phyloP scores from a whole-genome alignment of 2,888 invertebrate genomes.

The Abscondita cerata region DNA sequence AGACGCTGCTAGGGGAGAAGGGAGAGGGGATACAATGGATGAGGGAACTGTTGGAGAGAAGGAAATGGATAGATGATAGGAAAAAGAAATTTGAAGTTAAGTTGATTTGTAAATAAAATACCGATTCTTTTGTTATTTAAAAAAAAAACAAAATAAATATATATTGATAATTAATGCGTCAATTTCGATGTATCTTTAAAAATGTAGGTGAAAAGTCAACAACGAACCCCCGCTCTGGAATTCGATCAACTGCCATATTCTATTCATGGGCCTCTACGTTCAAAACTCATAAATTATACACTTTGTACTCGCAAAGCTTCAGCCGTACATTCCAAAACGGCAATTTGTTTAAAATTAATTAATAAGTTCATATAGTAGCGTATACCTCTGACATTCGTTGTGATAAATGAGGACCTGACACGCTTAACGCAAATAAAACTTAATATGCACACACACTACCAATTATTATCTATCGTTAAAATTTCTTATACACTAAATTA shows the following conservation, averaged over 20 bases:
- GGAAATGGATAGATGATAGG: too few relatives aligned
- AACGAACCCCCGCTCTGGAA: slow-evolving; percentile 39
- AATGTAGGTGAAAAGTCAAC: slow-evolving; percentile 29
- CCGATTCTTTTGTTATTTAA: too few relatives aligned
- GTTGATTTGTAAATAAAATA: too few relatives aligned
- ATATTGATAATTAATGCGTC: background rate
- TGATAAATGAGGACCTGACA: slow-evolving; percentile 50
- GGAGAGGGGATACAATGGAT: too few relatives aligned
- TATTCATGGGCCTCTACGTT: slow-evolving; percentile 42
- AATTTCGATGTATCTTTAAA: slow-evolving; percentile 38
- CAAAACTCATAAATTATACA: slow-evolving; percentile 50
- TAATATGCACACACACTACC: slow-evolving; percentile 42
- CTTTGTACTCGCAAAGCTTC: slow-evolving; percentile 46
- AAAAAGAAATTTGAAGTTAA: too few relatives aligned
- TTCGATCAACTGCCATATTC: slow-evolving; percentile 45
- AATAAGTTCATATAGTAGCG: slow-evolving; percentile 50
- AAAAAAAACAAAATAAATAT: too few relatives aligned
- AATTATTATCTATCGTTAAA: slow-evolving; percentile 8
- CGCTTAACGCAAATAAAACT: slow-evolving; percentile 46
- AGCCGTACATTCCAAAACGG: slow-evolving; percentile 48
- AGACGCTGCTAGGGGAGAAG: too few relatives aligned
- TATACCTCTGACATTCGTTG: slow-evolving; percentile 45
- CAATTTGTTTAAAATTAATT: slow-evolving; percentile 54
- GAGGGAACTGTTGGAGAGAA: too few relatives aligned
- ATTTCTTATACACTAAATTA: slow-evolving; percentile 13